Evolutionary conservation across 2,797 vertebrate genomes (phyloP).

Genomic region (Heteromormyrus szaboi): DNA sequence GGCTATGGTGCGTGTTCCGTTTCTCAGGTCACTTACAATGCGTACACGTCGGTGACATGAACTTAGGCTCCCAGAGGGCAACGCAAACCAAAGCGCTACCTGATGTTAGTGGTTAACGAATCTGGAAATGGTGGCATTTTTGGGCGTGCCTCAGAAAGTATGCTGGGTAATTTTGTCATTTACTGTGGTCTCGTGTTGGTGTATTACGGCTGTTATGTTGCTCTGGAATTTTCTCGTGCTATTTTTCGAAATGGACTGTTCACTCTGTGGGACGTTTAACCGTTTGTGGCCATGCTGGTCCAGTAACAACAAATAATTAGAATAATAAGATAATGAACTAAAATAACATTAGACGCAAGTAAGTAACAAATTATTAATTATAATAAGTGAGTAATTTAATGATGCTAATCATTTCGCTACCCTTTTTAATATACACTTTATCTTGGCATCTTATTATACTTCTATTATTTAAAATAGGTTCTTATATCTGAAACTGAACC

Average conservation of each 20-base stretch:
- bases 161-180: constrained; percentile 70
- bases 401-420: background rate
- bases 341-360: background rate
- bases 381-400: background rate
- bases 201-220: constrained; percentile 68
- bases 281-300: background rate
- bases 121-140: constrained; percentile 62
- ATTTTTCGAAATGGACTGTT: constrained; percentile 59
- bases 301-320: background rate
- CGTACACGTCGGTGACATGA: constrained; percentile 51
- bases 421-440: background rate
- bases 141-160: constrained; percentile 66
- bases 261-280: constrained; percentile 50
- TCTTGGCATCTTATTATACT: background rate
- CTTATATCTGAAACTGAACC: background rate
- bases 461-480: background rate
- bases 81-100: constrained; percentile 69
- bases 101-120: constrained; percentile 64
- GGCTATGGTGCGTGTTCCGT: constrained; percentile 31
- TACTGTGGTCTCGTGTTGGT: constrained; percentile 70
- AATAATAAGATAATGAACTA: background rate
- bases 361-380: background rate
- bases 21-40: constrained; percentile 31
- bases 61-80: constrained; percentile 59
- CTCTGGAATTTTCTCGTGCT: constrained; percentile 70